Evolutionary conservation across 2,113 vertebrate species (phyloP).

Genomic region (Aldabrachelys gigantea): DNA sequence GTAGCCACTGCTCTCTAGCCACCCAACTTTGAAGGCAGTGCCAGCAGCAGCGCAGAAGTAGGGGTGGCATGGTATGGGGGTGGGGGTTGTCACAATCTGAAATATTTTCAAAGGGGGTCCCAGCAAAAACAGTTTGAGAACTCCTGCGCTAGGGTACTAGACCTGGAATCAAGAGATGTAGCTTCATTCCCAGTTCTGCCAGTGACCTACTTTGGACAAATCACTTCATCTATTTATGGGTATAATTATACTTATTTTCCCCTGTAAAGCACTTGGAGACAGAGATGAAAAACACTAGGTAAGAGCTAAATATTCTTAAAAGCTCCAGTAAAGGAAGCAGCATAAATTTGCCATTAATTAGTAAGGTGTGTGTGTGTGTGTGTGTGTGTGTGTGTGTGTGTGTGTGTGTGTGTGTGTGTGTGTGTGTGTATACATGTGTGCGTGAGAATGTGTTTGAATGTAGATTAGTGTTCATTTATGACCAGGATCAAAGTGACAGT

Average conservation of each 20-base stretch:
- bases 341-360: not conserved
- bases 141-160: not conserved
- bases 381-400: no score
- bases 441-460: constrained; percentile 17
- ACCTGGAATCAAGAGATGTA: constrained; percentile 10
- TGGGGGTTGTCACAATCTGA: no score
- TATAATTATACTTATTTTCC: constrained; percentile 1
- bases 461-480: constrained; percentile 1
- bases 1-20: no score
- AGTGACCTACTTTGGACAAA: constrained; percentile 34
- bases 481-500: constrained; percentile 28
- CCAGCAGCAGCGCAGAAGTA: no score
- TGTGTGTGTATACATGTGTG: not conserved
- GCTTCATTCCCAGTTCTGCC: constrained; percentile 33
- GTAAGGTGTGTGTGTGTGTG: not conserved
- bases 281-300: constrained; percentile 8
- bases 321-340: constrained; percentile 12
- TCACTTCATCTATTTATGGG: constrained; percentile 13
- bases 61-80: no score
- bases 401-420: not conserved
- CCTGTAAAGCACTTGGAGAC: constrained; percentile 18
- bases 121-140: no score
- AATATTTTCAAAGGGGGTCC: no score
- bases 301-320: constrained; percentile 17
- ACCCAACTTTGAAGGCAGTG: no score